These are phyloP conservation scores for Henicopernis longicauda DNA, from an alignment of 2,113 vertebrate species.

Conservation along the genomic window DNA sequence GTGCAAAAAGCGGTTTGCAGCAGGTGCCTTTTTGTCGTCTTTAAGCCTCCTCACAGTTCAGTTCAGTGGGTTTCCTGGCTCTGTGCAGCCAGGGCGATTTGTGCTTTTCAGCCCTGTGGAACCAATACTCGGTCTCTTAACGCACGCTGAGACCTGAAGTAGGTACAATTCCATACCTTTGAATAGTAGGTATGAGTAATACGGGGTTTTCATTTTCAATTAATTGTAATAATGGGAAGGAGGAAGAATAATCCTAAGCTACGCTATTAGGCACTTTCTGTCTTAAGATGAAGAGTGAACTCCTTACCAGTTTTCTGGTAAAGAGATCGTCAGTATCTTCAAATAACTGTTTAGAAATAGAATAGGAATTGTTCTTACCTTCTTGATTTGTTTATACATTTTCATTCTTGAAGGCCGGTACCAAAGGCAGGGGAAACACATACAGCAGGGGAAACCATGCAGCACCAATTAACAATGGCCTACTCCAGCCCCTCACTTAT, in stretches of 20 bases:
- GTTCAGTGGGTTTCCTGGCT: not conserved
- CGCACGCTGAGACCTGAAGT: rapidly evolving
- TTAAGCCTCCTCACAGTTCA: rapidly evolving
- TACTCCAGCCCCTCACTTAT: not conserved
- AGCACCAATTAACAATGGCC: not conserved
- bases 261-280: not conserved
- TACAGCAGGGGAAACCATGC: not conserved
- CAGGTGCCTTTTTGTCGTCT: rapidly evolving
- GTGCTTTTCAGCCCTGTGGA: not conserved
- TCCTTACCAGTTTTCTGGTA: not conserved
- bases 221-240: not conserved
- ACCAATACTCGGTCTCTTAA: rapidly evolving
- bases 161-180: not conserved
- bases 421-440: not conserved
- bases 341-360: not conserved
- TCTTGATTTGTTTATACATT: not conserved
- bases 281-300: not conserved
- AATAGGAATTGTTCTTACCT: not conserved
- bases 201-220: not conserved
- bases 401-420: not conserved
- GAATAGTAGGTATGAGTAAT: not conserved
- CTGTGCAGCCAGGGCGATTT: not conserved
- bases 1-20: no score
- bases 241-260: not conserved
- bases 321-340: not conserved